A percentile compares a stretch with the other conserved stretches of the same genome.
These are phyloP conservation scores for Vollenhovia emeryi DNA, from an alignment of 1,140 invertebrate genomes.

Conservation along the genomic window DNA sequence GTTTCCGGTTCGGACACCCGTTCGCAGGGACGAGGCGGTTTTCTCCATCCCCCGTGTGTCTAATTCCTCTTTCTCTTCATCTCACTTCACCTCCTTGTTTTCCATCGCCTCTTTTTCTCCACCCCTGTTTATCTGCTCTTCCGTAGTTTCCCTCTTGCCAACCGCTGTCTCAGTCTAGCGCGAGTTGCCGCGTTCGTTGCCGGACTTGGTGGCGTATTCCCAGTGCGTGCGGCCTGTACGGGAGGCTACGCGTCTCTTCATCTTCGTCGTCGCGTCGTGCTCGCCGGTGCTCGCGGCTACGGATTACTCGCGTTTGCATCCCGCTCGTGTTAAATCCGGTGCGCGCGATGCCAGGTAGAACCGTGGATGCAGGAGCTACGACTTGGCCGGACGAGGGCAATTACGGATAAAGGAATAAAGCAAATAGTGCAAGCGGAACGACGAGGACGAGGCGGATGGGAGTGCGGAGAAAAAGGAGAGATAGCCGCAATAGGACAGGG, in stretches of 20 bases:
- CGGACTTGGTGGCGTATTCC: slow-evolving; percentile 26
- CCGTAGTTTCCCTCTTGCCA: slow-evolving; percentile 54
- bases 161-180: slow-evolving; percentile 66
- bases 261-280: slow-evolving; percentile 13
- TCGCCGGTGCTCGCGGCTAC: slow-evolving; percentile 41
- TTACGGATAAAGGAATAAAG: slow-evolving; percentile 21
- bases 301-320: slow-evolving; percentile 11
- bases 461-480: slow-evolving; percentile 1
- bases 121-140: slow-evolving; percentile 59
- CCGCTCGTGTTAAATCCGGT: slow-evolving; percentile 12
- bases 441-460: slow-evolving; percentile 31
- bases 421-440: neutral
- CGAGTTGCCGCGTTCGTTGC: slow-evolving; percentile 62
- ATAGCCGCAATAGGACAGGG: neutral
- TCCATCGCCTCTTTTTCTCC: slow-evolving; percentile 55
- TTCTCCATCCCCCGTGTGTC: slow-evolving; percentile 51
- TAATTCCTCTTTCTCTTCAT: slow-evolving; percentile 48
- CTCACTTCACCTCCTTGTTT: slow-evolving; percentile 24
- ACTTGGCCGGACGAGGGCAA: neutral
- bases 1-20: slow-evolving; percentile 71
- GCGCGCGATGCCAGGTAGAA: slow-evolving; percentile 32
- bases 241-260: slow-evolving; percentile 38
- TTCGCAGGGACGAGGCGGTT: slow-evolving; percentile 68
- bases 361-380: slow-evolving; percentile 10
- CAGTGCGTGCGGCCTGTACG: slow-evolving; percentile 29